phyloP scores from a whole-genome alignment of 2,797 vertebrate genomes.

The Anableps anableps region DNA sequence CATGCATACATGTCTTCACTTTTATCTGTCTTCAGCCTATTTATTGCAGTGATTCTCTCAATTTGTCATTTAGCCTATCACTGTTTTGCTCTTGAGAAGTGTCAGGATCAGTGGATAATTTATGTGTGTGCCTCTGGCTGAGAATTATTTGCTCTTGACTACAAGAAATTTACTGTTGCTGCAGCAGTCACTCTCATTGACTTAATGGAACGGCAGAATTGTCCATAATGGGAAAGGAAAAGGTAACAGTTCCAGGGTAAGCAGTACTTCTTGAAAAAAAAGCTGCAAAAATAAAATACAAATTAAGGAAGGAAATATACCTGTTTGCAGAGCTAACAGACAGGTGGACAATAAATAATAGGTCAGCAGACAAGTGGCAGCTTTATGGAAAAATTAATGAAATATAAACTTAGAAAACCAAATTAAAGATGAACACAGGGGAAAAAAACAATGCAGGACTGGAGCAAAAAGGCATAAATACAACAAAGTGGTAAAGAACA shows the following conservation, averaged over 20 bases:
- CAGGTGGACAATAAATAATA: background rate
- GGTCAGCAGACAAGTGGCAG: background rate
- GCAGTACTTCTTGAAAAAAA: background rate
- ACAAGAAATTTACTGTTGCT: constrained; percentile 52
- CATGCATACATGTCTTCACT: background rate
- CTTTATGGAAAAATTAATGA: background rate
- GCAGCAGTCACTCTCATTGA: constrained; percentile 26
- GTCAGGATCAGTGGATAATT: constrained; percentile 53
- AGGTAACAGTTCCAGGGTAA: background rate
- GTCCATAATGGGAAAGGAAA: constrained; percentile 15
- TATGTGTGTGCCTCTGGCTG: constrained; percentile 38
- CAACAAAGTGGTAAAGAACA: background rate
- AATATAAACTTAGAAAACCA: background rate
- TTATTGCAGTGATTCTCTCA: constrained; percentile 17
- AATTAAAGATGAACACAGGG: background rate
- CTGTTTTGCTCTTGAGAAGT: constrained; percentile 27
- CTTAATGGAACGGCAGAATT: constrained; percentile 35
- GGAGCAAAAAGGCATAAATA: background rate
- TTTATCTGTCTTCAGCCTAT: constrained; percentile 15
- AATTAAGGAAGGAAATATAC: background rate
- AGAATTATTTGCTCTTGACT: constrained; percentile 38
- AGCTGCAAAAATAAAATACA: background rate
- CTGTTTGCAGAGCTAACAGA: background rate
- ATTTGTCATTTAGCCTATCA: constrained; percentile 34
- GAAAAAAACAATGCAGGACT: background rate